A percentile compares a stretch with the other conserved stretches of the same genome.
Evolutionary conservation across 1,140 invertebrate genomes (phyloP).

Genomic region (Drosophila navojoa): DNA sequence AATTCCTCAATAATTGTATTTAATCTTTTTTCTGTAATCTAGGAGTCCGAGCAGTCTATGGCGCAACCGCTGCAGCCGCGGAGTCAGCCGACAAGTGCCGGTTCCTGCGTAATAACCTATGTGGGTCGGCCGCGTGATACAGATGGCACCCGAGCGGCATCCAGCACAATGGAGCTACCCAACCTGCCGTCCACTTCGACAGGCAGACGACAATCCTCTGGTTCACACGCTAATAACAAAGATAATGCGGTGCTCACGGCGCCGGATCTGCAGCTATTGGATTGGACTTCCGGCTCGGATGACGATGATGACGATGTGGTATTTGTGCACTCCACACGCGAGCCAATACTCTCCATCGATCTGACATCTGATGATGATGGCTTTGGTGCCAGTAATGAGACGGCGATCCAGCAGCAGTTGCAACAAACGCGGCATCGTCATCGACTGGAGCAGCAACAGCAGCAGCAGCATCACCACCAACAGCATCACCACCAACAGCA

Average conservation of each 20-base stretch:
- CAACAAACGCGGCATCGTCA: constrained; percentile 17
- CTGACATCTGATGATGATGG: constrained; percentile 77
- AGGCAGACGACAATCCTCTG: constrained; percentile 34
- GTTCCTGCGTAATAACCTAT: constrained; percentile 71
- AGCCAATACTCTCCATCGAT: constrained; percentile 80
- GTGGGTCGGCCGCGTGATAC: constrained; percentile 65
- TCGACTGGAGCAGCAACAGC: constrained; percentile 6
- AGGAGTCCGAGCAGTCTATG: constrained; percentile 14
- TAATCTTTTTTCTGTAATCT: not conserved
- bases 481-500: constrained; percentile 17
- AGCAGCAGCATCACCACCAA: constrained; percentile 19
- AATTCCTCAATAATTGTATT: not conserved
- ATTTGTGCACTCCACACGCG: constrained; percentile 80
- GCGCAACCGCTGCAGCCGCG: constrained; percentile 15
- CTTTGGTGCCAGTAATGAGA: constrained; percentile 33
- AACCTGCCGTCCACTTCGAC: constrained; percentile 64
- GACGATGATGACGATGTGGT: constrained; percentile 86
- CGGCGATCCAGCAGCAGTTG: constrained; percentile 17
- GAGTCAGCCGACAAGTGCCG: constrained; percentile 34
- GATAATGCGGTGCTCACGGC: constrained; percentile 86
- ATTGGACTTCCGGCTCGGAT: constrained; percentile 89
- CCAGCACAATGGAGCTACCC: constrained; percentile 15
- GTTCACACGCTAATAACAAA: constrained; percentile 4
- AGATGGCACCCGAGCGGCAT: constrained; percentile 14
- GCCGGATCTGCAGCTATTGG: constrained; percentile 90